These are phyloP conservation scores for Arctia plantaginis DNA, from an alignment of 2,888 invertebrate genomes.

Conservation along the genomic window DNA sequence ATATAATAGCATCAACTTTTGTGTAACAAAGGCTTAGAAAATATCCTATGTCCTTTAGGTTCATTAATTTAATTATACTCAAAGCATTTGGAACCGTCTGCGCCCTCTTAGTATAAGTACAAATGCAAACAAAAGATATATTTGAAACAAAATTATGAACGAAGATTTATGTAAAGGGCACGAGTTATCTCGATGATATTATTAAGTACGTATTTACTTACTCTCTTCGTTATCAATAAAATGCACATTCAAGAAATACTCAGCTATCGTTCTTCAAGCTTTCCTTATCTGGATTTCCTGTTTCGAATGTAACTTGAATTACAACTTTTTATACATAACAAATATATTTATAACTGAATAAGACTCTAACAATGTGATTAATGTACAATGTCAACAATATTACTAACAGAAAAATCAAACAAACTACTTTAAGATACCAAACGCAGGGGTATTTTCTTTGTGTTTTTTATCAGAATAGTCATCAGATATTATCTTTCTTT, in stretches of 20 bases:
- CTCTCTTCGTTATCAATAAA: conserved; percentile 59
- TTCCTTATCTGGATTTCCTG: conserved; percentile 65
- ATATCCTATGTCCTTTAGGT: not conserved
- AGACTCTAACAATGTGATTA: conserved; percentile 28
- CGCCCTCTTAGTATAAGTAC: conserved; percentile 12
- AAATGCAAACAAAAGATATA: conserved; percentile 28
- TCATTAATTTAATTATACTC: conserved; percentile 12
- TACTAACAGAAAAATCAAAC: conserved; percentile 36
- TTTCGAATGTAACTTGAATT: conserved; percentile 47
- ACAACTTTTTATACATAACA: conserved; percentile 34
- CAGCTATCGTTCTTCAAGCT: conserved; percentile 52
- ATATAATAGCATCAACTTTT: not conserved
- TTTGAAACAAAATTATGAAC: conserved; percentile 47
- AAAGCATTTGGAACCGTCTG: conserved; percentile 17
- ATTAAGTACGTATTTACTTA: conserved; percentile 59
- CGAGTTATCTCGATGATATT: conserved; percentile 69
- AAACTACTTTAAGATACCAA: conserved; percentile 10
- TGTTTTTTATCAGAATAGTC: conserved; percentile 57
- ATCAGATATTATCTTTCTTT: conserved; percentile 66
- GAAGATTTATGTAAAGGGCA: conserved; percentile 70
- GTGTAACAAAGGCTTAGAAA: not conserved
- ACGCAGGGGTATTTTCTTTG: conserved; percentile 44
- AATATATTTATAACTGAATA: conserved; percentile 28
- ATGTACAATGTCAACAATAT: conserved; percentile 37
- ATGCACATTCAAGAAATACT: conserved; percentile 38